Conservation (phyloP, 2,113 vertebrate species). For the Empidonax traillii region DNA sequence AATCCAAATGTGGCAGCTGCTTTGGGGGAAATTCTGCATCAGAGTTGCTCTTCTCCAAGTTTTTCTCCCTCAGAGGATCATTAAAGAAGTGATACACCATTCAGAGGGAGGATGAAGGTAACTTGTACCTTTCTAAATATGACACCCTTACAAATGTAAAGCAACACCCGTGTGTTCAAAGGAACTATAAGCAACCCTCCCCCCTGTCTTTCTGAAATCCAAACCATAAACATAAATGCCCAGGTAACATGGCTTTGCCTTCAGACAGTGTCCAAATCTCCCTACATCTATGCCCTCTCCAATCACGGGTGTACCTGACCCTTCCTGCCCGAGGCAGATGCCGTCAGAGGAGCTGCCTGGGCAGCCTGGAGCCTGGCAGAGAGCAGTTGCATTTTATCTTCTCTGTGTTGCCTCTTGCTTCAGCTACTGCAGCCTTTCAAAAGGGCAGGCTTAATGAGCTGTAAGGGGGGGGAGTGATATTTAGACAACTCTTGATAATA, state of each 20-base stretch:
- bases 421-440: background rate
- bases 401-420: background rate
- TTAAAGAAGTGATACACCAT: background rate
- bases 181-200: background rate
- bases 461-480: background rate
- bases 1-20: background rate
- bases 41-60: background rate
- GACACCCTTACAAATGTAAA: background rate
- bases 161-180: background rate
- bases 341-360: background rate
- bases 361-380: background rate
- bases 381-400: background rate
- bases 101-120: background rate
- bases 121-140: background rate
- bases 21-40: background rate
- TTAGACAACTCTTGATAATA: background rate
- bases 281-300: background rate
- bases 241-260: background rate
- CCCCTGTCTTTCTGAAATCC: background rate
- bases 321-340: background rate
- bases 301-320: background rate
- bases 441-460: conserved; percentile 17
- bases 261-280: background rate
- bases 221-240: accelerated
- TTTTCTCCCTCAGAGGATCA: background rate